phyloP scores from a whole-genome alignment of 1,140 invertebrate species.

The Ceratoteleas bidentatus region DNA sequence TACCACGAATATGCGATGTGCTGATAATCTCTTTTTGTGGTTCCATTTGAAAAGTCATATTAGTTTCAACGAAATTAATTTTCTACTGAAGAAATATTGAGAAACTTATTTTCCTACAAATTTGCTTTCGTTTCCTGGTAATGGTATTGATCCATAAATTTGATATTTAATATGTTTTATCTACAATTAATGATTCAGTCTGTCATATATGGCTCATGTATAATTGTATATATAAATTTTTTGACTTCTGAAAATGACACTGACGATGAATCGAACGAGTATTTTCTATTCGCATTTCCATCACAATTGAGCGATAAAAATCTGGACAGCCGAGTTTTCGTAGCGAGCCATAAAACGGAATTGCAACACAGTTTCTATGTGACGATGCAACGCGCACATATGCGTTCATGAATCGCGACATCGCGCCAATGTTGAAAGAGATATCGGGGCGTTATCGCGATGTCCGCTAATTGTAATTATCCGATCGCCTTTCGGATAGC shows the following conservation, averaged over 20 bases:
- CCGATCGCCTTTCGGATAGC: too few relatives aligned
- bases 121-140: not conserved
- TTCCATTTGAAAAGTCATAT: too few relatives aligned
- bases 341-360: constrained; percentile 37
- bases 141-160: too few relatives aligned
- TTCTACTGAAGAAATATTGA: too few relatives aligned
- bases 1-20: too few relatives aligned
- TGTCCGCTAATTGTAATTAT: not conserved
- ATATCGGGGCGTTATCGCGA: constrained; percentile 4
- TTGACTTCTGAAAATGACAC: not conserved
- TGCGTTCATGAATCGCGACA: constrained; percentile 26
- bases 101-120: not conserved
- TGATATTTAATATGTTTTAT: too few relatives aligned
- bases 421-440: constrained; percentile 10
- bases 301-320: constrained; percentile 35
- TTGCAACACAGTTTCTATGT: constrained; percentile 38
- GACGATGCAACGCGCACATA: constrained; percentile 33
- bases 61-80: too few relatives aligned
- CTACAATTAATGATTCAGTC: too few relatives aligned
- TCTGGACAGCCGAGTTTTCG: constrained; percentile 31
- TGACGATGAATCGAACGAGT: constrained; percentile 12
- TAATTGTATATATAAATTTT: not conserved
- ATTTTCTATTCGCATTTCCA: constrained; percentile 32
- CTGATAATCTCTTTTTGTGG: not conserved
- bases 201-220: too few relatives aligned